Evolutionary conservation across 2,113 vertebrate species (phyloP).

Genomic region (Grallaria varia): DNA sequence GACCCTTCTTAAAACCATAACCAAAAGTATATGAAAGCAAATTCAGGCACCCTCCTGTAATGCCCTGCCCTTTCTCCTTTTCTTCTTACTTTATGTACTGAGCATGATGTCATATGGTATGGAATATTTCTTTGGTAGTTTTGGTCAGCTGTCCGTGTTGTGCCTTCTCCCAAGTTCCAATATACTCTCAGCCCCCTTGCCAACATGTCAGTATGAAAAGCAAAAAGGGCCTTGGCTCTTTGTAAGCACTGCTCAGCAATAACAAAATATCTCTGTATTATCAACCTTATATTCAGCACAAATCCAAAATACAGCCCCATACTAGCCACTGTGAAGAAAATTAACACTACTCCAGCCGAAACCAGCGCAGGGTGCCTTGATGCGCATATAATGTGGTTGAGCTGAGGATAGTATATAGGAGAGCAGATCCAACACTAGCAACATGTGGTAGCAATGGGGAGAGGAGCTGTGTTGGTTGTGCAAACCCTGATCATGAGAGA

Average conservation of each 20-base stretch:
- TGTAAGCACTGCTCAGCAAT: background rate
- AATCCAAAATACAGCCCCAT: background rate
- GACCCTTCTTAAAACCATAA: background rate
- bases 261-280: background rate
- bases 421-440: background rate
- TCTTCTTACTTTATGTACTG: background rate
- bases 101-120: background rate
- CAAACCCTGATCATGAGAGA: accelerated
- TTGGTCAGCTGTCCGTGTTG: background rate
- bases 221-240: background rate
- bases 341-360: background rate
- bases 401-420: background rate
- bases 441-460: background rate
- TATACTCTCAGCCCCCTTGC: background rate
- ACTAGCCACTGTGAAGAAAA: background rate
- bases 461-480: background rate
- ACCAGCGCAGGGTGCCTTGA: background rate
- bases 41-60: background rate
- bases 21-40: background rate
- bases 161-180: background rate
- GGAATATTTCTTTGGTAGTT: background rate
- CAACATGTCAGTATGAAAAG: background rate
- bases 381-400: background rate
- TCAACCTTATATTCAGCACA: background rate
- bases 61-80: background rate